A percentile compares a stretch with the other conserved stretches of the same genome.
Evolutionary conservation across 2,797 vertebrate genomes (phyloP).

Genomic region (Nannoperca obscura): DNA sequence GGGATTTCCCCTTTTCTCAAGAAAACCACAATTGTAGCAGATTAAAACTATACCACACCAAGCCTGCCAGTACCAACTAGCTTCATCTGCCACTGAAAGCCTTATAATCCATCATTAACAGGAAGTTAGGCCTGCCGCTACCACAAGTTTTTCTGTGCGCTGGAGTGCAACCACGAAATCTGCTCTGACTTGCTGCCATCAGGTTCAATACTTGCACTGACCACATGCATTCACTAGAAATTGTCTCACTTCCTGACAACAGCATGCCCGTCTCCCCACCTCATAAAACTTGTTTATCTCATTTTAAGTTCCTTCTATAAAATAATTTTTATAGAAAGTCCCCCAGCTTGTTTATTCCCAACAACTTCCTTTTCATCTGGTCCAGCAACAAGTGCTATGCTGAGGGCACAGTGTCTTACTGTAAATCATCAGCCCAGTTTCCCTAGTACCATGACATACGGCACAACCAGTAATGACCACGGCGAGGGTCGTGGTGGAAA

Average conservation of each 20-base stretch:
- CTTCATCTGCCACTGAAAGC: constrained; percentile 63
- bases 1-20: constrained; percentile 47
- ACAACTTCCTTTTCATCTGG: constrained; percentile 57
- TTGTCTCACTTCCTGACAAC: constrained; percentile 64
- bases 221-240: constrained; percentile 31
- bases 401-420: constrained; percentile 51
- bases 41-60: constrained; percentile 48
- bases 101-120: constrained; percentile 68
- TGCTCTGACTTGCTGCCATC: constrained; percentile 53
- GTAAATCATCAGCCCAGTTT: constrained; percentile 59
- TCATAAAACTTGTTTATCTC: constrained; percentile 77
- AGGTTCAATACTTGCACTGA: constrained; percentile 33
- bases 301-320: constrained; percentile 65
- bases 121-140: constrained; percentile 41
- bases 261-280: constrained; percentile 35
- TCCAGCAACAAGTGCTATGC: constrained; percentile 51
- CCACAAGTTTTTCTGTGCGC: constrained; percentile 46
- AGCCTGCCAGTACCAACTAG: constrained; percentile 50
- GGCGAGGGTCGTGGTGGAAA: constrained; percentile 50
- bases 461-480: constrained; percentile 54
- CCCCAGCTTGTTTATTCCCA: constrained; percentile 59
- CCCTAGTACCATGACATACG: constrained; percentile 38
- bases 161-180: constrained; percentile 45
- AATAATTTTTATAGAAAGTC: constrained; percentile 58
- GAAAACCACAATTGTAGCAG: constrained; percentile 53